Evolutionary conservation across 1,140 invertebrate genomes (phyloP).

Genomic region (Sycophila sp.): DNA sequence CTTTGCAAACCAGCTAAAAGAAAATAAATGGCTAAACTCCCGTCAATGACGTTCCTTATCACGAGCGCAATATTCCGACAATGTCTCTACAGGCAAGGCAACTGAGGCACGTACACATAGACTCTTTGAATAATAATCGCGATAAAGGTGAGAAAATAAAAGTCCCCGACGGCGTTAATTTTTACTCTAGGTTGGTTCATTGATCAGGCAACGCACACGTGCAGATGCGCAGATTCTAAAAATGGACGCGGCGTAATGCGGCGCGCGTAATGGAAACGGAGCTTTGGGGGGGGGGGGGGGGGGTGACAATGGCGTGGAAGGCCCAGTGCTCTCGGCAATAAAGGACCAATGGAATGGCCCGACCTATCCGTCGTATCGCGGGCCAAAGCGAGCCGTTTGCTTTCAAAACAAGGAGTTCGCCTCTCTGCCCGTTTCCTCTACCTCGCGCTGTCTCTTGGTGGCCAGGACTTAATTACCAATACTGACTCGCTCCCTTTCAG

Average conservation of each 20-base stretch:
- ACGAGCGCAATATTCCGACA: not conserved
- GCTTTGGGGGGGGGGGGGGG: no score
- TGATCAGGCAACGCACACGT: not conserved
- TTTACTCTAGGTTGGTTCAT: not conserved
- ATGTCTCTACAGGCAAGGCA: not conserved
- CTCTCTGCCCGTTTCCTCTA: not conserved
- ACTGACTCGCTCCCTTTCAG: not conserved
- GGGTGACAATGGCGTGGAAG: conserved; percentile 15
- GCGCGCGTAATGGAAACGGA: not conserved
- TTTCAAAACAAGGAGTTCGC: conserved; percentile 20
- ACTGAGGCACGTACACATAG: no score
- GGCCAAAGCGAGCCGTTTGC: conserved; percentile 4
- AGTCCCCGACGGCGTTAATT: not conserved
- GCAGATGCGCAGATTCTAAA: not conserved
- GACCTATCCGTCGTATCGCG: conserved; percentile 11
- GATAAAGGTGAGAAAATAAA: not conserved
- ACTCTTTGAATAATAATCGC: not conserved
- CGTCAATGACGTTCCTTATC: no score
- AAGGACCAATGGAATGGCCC: conserved; percentile 20
- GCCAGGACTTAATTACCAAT: conserved; percentile 19
- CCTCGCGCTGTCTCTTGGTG: conserved; percentile 1
- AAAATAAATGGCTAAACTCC: no score
- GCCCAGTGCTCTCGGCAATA: not conserved
- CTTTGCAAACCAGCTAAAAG: no score
- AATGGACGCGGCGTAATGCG: not conserved